These are phyloP conservation scores for Drosophila melanica DNA, from an alignment of 1,140 invertebrate species.

Conservation along the genomic window DNA sequence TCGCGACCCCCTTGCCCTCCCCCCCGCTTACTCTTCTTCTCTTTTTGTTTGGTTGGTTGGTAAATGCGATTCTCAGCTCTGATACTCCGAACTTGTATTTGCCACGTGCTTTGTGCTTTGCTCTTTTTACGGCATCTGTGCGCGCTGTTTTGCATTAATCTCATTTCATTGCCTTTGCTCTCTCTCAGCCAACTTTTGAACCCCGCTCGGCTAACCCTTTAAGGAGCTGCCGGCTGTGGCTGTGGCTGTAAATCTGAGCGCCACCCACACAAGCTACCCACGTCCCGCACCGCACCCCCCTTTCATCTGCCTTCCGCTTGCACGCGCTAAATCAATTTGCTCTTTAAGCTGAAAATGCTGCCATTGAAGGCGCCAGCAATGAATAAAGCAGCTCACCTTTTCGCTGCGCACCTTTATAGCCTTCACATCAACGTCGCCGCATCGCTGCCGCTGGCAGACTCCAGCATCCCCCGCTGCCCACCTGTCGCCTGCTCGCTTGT, in stretches of 20 bases:
- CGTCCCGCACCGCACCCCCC: neutral
- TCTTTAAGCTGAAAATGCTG: slow-evolving; percentile 62
- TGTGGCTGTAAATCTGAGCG: slow-evolving; percentile 34
- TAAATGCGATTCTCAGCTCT: slow-evolving; percentile 40
- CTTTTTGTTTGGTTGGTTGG: neutral
- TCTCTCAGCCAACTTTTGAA: slow-evolving; percentile 27
- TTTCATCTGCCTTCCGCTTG: slow-evolving; percentile 57
- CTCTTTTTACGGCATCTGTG: slow-evolving; percentile 64
- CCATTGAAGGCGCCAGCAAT: slow-evolving; percentile 7
- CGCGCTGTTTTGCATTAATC: slow-evolving; percentile 76
- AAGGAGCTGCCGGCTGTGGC: slow-evolving; percentile 1
- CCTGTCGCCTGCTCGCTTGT: slow-evolving; percentile 10
- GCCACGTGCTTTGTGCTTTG: slow-evolving; percentile 62
- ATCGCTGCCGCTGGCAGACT: neutral
- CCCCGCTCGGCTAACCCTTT: neutral
- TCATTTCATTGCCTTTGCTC: slow-evolving; percentile 70
- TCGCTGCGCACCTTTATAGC: slow-evolving; percentile 62
- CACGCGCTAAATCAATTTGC: slow-evolving; percentile 81
- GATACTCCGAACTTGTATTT: slow-evolving; percentile 49
- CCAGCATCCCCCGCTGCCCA: neutral
- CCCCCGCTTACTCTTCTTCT: neutral
- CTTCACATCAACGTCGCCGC: slow-evolving; percentile 37
- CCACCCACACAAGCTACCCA: slow-evolving; percentile 11
- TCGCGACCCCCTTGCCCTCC: slow-evolving; percentile 16
- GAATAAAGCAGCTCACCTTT: neutral